phyloP scores from a whole-genome alignment of 2,113 vertebrate genomes.

The Ibidorhyncha struthersii region DNA sequence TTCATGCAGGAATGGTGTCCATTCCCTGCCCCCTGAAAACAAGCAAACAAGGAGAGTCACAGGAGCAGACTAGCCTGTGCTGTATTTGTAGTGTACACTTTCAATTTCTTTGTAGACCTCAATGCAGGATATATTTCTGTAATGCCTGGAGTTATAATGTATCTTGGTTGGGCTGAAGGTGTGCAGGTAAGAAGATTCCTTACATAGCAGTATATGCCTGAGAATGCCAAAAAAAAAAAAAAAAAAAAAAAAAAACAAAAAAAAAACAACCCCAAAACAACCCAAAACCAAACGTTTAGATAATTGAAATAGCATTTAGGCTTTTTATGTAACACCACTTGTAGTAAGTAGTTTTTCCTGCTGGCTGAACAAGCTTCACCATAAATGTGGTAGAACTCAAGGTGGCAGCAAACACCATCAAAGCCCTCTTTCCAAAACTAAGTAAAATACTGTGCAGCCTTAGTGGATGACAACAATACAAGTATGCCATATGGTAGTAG shows the following conservation, averaged over 20 bases:
- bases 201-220: neutral
- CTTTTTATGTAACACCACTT: neutral
- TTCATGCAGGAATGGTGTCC: neutral
- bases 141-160: neutral
- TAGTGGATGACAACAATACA: neutral
- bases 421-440: neutral
- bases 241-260: neutral
- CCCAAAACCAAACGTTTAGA: neutral
- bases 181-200: neutral
- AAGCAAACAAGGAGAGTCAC: neutral
- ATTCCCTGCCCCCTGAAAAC: neutral
- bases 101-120: neutral
- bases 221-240: neutral
- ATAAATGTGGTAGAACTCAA: neutral
- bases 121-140: neutral
- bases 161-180: neutral
- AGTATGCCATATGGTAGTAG: neutral
- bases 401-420: constrained; percentile 61
- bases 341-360: neutral
- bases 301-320: neutral
- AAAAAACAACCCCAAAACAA: too few relatives aligned
- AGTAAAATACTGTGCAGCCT: neutral
- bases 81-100: neutral
- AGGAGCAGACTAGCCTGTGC: neutral
- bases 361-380: neutral